Conservation (phyloP, 2,113 vertebrate species). For the Genyomyrus donnyi region DNA sequence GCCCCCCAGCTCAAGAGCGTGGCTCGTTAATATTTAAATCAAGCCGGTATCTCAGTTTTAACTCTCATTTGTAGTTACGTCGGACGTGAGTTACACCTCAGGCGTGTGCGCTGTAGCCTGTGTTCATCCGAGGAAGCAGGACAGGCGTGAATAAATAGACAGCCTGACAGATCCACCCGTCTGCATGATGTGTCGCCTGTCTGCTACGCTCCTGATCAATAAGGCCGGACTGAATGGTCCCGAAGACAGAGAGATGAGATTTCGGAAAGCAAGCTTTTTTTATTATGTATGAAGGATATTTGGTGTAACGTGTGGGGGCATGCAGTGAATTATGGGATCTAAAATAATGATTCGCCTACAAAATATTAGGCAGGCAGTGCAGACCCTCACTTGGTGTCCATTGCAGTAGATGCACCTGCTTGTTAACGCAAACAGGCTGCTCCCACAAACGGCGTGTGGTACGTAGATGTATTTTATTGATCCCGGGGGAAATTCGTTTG, state of each 20-base stretch:
- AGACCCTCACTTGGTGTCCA: background rate
- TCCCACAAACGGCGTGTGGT: background rate
- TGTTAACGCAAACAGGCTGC: background rate
- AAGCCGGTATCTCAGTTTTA: background rate
- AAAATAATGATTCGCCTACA: background rate
- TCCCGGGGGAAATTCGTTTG: background rate
- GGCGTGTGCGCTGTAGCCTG: background rate
- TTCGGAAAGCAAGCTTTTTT: background rate
- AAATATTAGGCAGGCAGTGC: background rate
- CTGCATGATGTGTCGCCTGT: background rate
- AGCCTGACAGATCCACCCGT: background rate
- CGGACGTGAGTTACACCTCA: background rate
- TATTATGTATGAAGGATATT: background rate
- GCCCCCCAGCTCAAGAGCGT: background rate
- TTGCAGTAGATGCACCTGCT: background rate
- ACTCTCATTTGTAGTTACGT: background rate
- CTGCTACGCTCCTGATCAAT: background rate
- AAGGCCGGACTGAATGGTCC: background rate
- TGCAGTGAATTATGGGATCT: background rate
- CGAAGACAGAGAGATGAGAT: background rate
- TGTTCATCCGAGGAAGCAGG: background rate
- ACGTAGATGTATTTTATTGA: background rate
- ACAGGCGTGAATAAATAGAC: background rate
- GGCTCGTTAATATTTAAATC: slow-evolving; percentile 2
- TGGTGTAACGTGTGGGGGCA: background rate